Base-by-base conservation (phyloP, 2,888 invertebrate species). In the Cantharis rufa region DNA sequence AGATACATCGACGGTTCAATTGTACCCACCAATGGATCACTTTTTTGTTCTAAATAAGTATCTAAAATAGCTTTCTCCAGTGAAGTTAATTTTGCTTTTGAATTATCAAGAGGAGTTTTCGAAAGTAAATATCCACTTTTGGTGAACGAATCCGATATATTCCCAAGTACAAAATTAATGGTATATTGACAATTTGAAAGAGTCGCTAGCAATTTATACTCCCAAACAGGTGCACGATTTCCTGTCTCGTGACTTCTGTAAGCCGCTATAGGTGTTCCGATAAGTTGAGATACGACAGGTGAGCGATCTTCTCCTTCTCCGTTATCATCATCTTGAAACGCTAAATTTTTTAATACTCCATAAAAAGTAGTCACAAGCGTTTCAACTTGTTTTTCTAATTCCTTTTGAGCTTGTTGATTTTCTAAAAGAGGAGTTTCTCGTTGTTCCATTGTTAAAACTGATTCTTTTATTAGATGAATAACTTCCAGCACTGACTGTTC, bases 1-100 rank as follows among this genome's bases (percentile, higher is more conserved):
- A 96, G 91, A 88, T 98, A 98, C 97, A 98, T 98, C 79, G 96
- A 96, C 7, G 96, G 96, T 88, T 98, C 98, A 80, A 98, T 97
- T 7, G 95, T 96, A n/a, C 97, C 98, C 21, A 98, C 96, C 11
- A 98, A 90, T 0, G 98, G 98, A 89, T 98, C 97, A 66, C 96
- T 95, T 85, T 97, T 97, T 85, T 95, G 94, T 87, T 98, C 98
- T 70, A 96, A 89, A 86, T 95, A 96, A 2, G 93, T 93, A 84
- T 96, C 95, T 13, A 95, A 90, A 75, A 96, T 92, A 7, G 90
- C 90, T 3, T 89, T 89, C 83, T 93, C 93, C 61, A 93, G 87
- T 4, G 89, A 87, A 76, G 89, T 90, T 5, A 94, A 89, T 5
- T 93, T 91, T 5, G 91, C 91, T 84, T 92, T 92, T 1, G 93